Evolutionary conservation across 2,888 invertebrate species (phyloP), one percentile per base, ranked within the genome.

Genomic region (Cacoxenus indagator): DNA sequence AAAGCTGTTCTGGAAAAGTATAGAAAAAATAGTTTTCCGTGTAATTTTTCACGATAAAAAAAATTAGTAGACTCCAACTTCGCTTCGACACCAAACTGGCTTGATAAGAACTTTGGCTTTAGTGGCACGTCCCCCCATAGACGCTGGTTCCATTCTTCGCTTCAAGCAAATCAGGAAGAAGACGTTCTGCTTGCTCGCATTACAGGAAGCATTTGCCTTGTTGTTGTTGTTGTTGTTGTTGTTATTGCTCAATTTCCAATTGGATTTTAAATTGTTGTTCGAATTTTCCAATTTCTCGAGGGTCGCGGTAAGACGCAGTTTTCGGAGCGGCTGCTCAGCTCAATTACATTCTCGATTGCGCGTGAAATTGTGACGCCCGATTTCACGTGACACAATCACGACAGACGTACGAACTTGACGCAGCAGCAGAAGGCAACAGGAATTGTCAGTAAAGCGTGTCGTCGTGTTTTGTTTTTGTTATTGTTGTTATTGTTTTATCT

Each of bases 351-450:
- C 68, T 74, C 84, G 83, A 87, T 87, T 87, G 86, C 84, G 87
- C 87, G 83, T 87, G 77, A 87, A 87, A 87, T 87, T 85, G 85
- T 86, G 78, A 84, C 80, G 85, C 81, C 78, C 82, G 81, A 83
- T 78, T 83, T 82, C 83, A 83, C 77, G 81, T 85, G 79, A 79
- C 78, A 84, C 77, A 76, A 73, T 71, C 71, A 67, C 67, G 5
- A 8, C 26, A 27, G n/a, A n/a, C n/a, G n/a, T n/a, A 31, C 31
- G 31, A 31, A 4, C 4, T 9, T 14, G 37, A 4, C n/a, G n/a
- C 19, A 69, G 72, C 74, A 72, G 74, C 74, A 62, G 61, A 61
- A 24, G 43, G 24, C 62, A 37, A 37, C 37, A 37, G 37, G 37
- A 37, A 37, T 37, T 37, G 8, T 8, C 37, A 37, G 37, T 11